Percentiles rank a stretch among this genome's conserved stretches.
phyloP scores from a whole-genome alignment of 2,113 vertebrate species.

The Spea bombifrons region DNA sequence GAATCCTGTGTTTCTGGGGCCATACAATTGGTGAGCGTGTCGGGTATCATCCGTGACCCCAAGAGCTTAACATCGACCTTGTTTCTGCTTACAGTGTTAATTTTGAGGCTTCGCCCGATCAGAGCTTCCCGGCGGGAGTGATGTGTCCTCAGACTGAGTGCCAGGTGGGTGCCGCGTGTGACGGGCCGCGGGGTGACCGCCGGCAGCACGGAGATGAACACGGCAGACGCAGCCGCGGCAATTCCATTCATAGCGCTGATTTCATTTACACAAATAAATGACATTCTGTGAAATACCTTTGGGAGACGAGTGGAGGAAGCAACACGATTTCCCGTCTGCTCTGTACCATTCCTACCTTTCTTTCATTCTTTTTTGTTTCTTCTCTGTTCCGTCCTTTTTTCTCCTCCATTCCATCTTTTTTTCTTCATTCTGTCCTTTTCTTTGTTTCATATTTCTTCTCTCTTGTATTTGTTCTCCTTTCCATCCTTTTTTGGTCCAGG shows the following conservation, averaged over 20 bases:
- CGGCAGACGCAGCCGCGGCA: slow-evolving; percentile 19
- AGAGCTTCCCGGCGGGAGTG: slow-evolving; percentile 51
- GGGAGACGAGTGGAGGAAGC: slow-evolving; percentile 31
- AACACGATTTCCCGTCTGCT: neutral
- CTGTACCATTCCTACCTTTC: slow-evolving; percentile 9
- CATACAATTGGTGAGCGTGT: too few species aligned
- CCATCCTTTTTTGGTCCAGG: neutral
- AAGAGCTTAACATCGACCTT: too few species aligned
- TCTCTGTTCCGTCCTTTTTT: too few species aligned
- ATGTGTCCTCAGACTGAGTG: slow-evolving; percentile 59
- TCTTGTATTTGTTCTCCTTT: neutral
- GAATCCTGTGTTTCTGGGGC: too few species aligned
- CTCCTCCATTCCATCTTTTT: too few species aligned
- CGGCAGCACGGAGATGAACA: neutral
- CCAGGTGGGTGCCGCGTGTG: slow-evolving; percentile 57
- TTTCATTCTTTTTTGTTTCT: neutral
- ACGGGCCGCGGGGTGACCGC: neutral
- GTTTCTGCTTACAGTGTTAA: slow-evolving; percentile 49
- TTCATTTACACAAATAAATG: slow-evolving; percentile 27
- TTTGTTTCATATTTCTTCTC: neutral
- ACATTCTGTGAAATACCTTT: neutral
- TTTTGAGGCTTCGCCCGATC: slow-evolving; percentile 49
- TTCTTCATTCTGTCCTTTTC: neutral
- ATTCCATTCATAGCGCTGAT: slow-evolving; percentile 33
- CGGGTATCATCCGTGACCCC: too few species aligned